Conservation (phyloP, 2,888 invertebrate species). For the Scaptodrosophila latifasciaeformis region DNA sequence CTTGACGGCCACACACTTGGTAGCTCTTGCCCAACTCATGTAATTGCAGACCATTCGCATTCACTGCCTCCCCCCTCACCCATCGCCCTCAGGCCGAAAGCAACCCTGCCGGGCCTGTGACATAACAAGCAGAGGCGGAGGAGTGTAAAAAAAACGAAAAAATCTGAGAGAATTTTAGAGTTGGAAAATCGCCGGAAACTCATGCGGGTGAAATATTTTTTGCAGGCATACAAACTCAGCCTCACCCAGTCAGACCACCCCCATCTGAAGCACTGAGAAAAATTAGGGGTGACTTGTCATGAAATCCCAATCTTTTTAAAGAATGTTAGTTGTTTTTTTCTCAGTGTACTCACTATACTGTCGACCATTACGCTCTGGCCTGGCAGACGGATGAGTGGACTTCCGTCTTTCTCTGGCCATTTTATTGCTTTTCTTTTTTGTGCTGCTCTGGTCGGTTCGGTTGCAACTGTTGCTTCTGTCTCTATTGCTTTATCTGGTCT, state of each 20-base stretch:
- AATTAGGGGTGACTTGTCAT: no score
- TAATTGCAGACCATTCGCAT: constrained; percentile 3
- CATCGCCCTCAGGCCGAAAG: background rate
- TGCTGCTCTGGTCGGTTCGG: constrained; percentile 5
- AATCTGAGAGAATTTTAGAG: no score
- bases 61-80: background rate
- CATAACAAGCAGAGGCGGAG: constrained; percentile 1
- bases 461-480: constrained; percentile 58
- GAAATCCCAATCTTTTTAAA: no score
- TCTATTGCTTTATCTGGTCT: constrained; percentile 8
- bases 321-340: background rate
- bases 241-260: no score
- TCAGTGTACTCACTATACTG: background rate
- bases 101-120: background rate
- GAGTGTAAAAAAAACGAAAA: no score
- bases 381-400: no score
- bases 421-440: constrained; percentile 4
- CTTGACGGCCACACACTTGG: constrained; percentile 27
- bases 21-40: background rate
- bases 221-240: background rate
- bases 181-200: no score
- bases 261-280: no score
- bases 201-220: constrained; percentile 28
- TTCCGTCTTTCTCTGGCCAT: background rate
- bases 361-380: no score